phyloP scores from a whole-genome alignment of 2,113 vertebrate species.

The Nanorana parkeri region DNA sequence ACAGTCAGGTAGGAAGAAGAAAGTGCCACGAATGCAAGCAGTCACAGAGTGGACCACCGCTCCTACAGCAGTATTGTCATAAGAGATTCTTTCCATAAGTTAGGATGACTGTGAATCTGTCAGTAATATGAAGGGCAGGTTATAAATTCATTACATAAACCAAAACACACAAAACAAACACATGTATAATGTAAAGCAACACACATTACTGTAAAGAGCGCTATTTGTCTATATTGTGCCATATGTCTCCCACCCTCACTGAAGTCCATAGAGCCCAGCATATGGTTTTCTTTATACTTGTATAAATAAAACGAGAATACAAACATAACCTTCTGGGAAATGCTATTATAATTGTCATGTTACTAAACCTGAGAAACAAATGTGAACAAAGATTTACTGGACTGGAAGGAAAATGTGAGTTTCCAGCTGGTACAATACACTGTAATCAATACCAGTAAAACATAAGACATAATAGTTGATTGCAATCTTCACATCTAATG shows the following conservation, averaged over 20 bases:
- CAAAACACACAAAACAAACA: constrained; percentile 13
- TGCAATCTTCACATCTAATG: neutral
- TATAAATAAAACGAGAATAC: constrained; percentile 23
- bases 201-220: neutral
- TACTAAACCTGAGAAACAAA: constrained; percentile 37
- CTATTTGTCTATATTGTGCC: constrained; percentile 3
- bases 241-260: neutral
- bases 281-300: constrained; percentile 40
- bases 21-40: no score
- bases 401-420: constrained; percentile 22
- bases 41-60: no score
- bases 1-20: no score
- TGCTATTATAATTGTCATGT: constrained; percentile 21
- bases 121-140: neutral
- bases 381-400: constrained; percentile 20
- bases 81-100: no score
- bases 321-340: constrained; percentile 25
- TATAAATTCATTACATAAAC: neutral
- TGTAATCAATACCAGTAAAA: neutral
- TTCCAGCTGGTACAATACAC: neutral
- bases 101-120: neutral
- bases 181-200: neutral
- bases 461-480: neutral
- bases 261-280: constrained; percentile 10
- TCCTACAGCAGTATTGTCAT: no score